phyloP scores from a whole-genome alignment of 1,140 invertebrate genomes.

The Neelides sp. region DNA sequence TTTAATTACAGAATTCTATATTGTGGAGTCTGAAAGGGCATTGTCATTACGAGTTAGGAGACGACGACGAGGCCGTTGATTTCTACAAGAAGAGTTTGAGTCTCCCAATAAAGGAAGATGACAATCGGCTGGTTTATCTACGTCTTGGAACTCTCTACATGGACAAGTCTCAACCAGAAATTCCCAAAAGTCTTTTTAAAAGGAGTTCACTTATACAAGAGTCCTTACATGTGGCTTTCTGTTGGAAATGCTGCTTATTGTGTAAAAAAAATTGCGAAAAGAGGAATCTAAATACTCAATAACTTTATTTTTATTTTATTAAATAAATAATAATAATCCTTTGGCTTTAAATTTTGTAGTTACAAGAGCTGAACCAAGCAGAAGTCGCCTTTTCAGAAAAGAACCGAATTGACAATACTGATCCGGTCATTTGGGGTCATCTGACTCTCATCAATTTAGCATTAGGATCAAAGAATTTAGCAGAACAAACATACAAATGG shows the following conservation, averaged over 20 bases:
- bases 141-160: constrained; percentile 12
- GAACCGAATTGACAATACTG: constrained; percentile 34
- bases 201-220: constrained; percentile 30
- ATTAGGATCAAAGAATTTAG: constrained; percentile 8
- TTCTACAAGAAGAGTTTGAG: constrained; percentile 17
- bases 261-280: constrained; percentile 26
- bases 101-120: constrained; percentile 4
- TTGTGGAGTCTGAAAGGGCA: constrained; percentile 24
- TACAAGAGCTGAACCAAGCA: constrained; percentile 32
- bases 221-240: constrained; percentile 35
- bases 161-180: constrained; percentile 3
- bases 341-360: constrained; percentile 25
- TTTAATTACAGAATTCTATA: constrained; percentile 8
- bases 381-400: constrained; percentile 35
- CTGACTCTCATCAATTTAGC: constrained; percentile 35
- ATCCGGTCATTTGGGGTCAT: constrained; percentile 35
- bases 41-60: constrained; percentile 7
- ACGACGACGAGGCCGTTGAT: constrained; percentile 4
- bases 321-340: neutral
- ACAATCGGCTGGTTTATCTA: constrained; percentile 23
- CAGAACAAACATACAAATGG: constrained; percentile 28
- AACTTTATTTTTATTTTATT: neutral
- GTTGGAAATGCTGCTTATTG: constrained; percentile 34
- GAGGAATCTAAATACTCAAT: neutral
- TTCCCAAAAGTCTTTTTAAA: constrained; percentile 15